A percentile compares a stretch with the other conserved stretches of the same genome.
phyloP scores from a whole-genome alignment of 2,797 vertebrate species.

The Phrynocephalus vlangalii region DNA sequence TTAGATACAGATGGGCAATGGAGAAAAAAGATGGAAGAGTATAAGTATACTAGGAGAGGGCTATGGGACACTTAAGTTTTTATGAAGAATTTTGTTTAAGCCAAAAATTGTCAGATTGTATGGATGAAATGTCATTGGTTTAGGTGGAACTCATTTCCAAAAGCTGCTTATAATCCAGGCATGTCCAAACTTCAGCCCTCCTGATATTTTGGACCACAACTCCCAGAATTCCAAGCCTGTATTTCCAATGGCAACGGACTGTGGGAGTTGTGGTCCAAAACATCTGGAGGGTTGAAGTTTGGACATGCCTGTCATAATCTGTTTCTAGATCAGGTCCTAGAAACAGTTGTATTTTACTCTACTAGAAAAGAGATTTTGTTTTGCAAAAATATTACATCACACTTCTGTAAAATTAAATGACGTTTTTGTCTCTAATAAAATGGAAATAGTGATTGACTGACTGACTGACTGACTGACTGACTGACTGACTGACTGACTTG shows the following conservation, averaged over 20 bases:
- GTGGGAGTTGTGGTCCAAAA: no score
- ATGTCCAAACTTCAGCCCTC: no score
- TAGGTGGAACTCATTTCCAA: slow-evolving; percentile 30
- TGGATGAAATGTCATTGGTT: slow-evolving; percentile 17
- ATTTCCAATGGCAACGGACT: no score
- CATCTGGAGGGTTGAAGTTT: no score
- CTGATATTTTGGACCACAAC: no score
- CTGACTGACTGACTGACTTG: no score
- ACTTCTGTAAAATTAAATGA: background rate
- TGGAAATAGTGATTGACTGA: no score
- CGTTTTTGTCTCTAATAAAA: no score
- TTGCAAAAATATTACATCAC: slow-evolving; percentile 21
- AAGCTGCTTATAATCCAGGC: background rate
- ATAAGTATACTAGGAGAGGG: slow-evolving; percentile 7
- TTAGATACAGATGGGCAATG: background rate
- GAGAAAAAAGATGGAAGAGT: background rate
- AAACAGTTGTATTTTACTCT: background rate
- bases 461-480: no score
- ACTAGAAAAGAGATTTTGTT: background rate
- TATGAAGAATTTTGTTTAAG: slow-evolving; percentile 43
- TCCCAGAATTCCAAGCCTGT: no score
- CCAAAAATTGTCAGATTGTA: slow-evolving; percentile 18
- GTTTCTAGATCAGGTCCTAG: slow-evolving; percentile 33
- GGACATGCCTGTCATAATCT: slow-evolving; percentile 7
- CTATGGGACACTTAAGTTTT: slow-evolving; percentile 12